These are phyloP conservation scores for Elysia chlorotica DNA, from an alignment of 1,140 invertebrate species.

Conservation along the genomic window DNA sequence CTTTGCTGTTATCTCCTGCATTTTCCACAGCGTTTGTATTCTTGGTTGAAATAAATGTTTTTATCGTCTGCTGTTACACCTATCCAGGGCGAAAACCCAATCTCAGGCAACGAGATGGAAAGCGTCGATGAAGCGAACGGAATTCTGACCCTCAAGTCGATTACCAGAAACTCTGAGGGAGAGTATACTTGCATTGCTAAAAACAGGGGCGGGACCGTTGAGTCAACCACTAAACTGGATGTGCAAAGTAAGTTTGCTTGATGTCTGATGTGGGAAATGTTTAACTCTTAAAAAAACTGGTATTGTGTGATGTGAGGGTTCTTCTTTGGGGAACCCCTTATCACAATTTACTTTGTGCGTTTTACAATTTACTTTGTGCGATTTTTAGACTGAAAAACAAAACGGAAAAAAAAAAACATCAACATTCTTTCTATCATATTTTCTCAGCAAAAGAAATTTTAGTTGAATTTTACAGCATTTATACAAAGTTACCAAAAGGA, in stretches of 20 bases:
- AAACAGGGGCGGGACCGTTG: neutral
- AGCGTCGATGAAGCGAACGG: neutral
- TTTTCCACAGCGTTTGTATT: neutral
- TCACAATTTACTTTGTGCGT: neutral
- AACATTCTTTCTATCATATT: too few species aligned
- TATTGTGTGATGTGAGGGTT: neutral
- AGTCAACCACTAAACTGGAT: neutral
- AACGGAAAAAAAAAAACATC: too few species aligned
- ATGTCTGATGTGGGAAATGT: neutral
- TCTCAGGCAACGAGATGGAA: neutral
- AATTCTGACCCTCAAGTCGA: neutral
- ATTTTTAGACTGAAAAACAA: too few species aligned
- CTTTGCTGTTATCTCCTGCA: too few species aligned
- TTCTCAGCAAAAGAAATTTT: too few species aligned
- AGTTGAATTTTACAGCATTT: too few species aligned
- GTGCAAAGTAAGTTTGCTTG: constrained; percentile 7
- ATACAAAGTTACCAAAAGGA: too few species aligned
- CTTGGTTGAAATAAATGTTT: neutral
- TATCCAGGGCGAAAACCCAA: neutral
- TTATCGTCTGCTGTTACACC: neutral
- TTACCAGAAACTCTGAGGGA: neutral
- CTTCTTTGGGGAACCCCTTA: neutral
- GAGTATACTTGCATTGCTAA: neutral
- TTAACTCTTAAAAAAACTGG: neutral
- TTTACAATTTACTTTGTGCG: neutral